phyloP scores from a whole-genome alignment of 2,888 invertebrate genomes.

The Mystacides longicornis region DNA sequence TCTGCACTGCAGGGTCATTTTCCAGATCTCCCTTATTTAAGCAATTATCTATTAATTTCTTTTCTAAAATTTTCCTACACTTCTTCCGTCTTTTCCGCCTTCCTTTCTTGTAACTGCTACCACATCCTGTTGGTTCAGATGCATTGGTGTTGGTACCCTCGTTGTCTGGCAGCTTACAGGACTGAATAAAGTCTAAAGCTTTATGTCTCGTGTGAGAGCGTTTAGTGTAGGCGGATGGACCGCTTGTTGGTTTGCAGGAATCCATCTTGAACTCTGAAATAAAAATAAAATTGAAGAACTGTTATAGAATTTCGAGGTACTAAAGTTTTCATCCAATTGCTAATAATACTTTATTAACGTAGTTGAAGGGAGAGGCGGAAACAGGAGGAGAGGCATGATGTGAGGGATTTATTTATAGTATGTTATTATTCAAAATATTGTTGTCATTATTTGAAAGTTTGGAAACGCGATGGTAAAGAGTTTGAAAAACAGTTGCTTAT shows the following conservation, averaged over 20 bases:
- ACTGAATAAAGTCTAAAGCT: not conserved
- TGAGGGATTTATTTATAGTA: no score
- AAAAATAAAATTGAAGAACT: not conserved
- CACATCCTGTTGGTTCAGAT: not conserved
- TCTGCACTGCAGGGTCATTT: not conserved
- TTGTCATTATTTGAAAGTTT: no score
- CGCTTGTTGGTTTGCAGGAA: not conserved
- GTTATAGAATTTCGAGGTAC: not conserved
- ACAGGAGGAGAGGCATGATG: no score
- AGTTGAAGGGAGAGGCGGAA: no score
- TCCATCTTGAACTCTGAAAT: not conserved
- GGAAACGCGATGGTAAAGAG: no score
- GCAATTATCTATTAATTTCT: not conserved
- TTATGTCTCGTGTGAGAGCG: not conserved
- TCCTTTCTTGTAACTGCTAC: constrained; percentile 6
- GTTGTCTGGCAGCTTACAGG: not conserved
- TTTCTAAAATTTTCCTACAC: constrained; percentile 1
- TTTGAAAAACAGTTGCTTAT: no score
- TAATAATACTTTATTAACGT: no score
- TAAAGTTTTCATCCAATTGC: no score
- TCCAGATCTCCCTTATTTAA: not conserved
- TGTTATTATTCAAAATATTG: no score
- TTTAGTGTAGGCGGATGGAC: not conserved
- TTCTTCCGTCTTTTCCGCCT: constrained; percentile 3
- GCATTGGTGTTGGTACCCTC: not conserved